Evolutionary conservation across 2,797 vertebrate genomes (phyloP), one percentile per base, ranked within the genome.

Genomic region (Toxotes lorentzi): DNA sequence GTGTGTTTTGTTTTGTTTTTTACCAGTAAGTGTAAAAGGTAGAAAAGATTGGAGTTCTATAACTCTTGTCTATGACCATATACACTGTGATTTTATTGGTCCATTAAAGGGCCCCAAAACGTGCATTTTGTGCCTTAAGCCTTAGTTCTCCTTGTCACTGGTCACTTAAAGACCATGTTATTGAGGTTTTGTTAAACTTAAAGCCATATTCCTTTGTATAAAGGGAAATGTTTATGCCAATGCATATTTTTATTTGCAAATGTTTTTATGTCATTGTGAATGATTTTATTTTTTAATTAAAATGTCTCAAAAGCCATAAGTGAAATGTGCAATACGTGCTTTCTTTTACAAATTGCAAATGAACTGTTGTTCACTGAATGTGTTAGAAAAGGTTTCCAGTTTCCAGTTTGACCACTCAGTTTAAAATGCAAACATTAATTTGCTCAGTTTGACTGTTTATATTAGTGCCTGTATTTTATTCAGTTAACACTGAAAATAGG

Each of bases 171-270:
- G 69, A 77, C 32, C 60, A 53, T 16, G 57, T 76, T 79, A 62
- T 79, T 34, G 47, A 77, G 80, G 57, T 76, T 82, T 53, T 76
- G 27, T 83, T 43, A 27, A 27, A 73, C 11, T 70, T n/a, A 88
- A 86, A 87, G 70, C 30, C 59, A 79, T 92, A 90, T 91, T 93
- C 90, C 90, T 94, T 94, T 93, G 62, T 88, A 78, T 73, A 87
- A 94, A 95, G 89, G 81, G 43, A 66, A 34, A 58, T 78, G 75
- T 93, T 89, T 93, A 93, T 93, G 91, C 93, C 45, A 83, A 66
- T 92, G 91, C 88, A 88, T 93, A 90, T 21, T 73, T 72, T 78
- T 40, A 68, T 73, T 53, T 76, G 63, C 82, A 63, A 81, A 83
- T 79, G 71, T 86, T 77, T 69, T 73, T 75, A 48, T 30, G 11